These are phyloP conservation scores for Syngnathus floridae DNA, from an alignment of 2,113 vertebrate species.

Conservation along the genomic window DNA sequence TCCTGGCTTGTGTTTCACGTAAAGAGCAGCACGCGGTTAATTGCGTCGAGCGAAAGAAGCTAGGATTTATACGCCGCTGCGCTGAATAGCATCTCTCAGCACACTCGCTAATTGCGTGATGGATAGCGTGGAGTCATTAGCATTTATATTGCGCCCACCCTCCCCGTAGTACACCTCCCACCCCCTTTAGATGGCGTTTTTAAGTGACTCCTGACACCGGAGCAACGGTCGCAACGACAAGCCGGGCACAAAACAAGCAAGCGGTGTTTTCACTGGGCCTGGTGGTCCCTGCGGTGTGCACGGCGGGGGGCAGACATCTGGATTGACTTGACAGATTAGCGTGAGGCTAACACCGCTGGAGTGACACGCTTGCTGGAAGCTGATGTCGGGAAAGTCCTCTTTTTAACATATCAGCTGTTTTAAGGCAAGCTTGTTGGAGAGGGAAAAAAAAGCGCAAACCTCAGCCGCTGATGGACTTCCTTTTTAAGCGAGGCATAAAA, in stretches of 20 bases:
- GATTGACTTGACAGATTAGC: slow-evolving; percentile 7
- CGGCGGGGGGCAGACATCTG: slow-evolving; percentile 33
- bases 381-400: neutral
- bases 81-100: slow-evolving; percentile 62
- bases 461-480: neutral
- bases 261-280: slow-evolving; percentile 19
- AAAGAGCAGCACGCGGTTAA: slow-evolving; percentile 36
- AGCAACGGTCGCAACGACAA: slow-evolving; percentile 42
- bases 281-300: slow-evolving; percentile 10
- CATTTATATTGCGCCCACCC: slow-evolving; percentile 60
- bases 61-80: slow-evolving; percentile 45
- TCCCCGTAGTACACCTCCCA: slow-evolving; percentile 34
- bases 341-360: neutral
- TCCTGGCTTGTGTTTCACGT: slow-evolving; percentile 12
- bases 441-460: neutral
- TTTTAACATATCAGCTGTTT: slow-evolving; percentile 1
- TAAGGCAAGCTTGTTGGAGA: neutral
- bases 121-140: slow-evolving; percentile 62
- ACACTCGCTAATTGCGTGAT: slow-evolving; percentile 65
- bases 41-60: slow-evolving; percentile 30
- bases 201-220: slow-evolving; percentile 52
- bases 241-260: slow-evolving; percentile 19
- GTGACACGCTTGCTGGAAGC: slow-evolving; percentile 1
- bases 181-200: slow-evolving; percentile 54
- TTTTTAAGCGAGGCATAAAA: no score